phyloP scores from a whole-genome alignment of 2,888 invertebrate species.

The Microchrysa polita region DNA sequence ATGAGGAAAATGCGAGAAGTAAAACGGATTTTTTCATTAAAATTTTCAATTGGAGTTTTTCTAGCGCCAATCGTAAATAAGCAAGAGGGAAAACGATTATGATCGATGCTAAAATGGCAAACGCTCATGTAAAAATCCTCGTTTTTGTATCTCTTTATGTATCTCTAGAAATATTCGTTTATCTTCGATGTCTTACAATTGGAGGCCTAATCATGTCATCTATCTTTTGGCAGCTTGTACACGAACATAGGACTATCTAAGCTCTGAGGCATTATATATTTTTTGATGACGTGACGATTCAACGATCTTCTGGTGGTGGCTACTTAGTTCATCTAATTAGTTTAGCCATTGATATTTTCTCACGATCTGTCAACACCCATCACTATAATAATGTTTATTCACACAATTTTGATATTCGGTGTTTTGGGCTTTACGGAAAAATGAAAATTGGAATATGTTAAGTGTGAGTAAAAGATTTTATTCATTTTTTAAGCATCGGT shows the following conservation, averaged over 20 bases:
- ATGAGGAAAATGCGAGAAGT: slow-evolving; percentile 18
- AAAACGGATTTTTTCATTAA: slow-evolving; percentile 16
- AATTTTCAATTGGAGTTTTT: neutral
- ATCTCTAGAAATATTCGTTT: neutral
- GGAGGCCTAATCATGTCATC: slow-evolving; percentile 21
- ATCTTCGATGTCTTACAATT: slow-evolving; percentile 9
- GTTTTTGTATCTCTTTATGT: neutral
- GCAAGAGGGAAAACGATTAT: slow-evolving; percentile 6
- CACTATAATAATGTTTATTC: no score
- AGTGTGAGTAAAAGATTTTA: no score
- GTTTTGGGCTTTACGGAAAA: no score
- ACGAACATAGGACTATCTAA: no score
- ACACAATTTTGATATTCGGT: slow-evolving; percentile 47
- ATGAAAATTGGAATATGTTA: no score
- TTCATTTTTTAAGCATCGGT: no score
- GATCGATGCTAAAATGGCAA: slow-evolving; percentile 25
- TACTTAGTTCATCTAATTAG: slow-evolving; percentile 34
- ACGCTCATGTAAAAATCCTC: slow-evolving; percentile 9
- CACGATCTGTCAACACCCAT: slow-evolving; percentile 36
- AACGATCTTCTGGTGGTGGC: slow-evolving; percentile 1
- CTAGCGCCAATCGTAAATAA: slow-evolving; percentile 4
- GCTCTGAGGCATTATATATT: no score
- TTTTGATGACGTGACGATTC: slow-evolving; percentile 17
- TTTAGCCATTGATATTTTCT: slow-evolving; percentile 12
- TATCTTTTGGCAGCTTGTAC: slow-evolving; percentile 36